Evolutionary conservation across 2,888 invertebrate species (phyloP).

Genomic region (Acronicta leporina): DNA sequence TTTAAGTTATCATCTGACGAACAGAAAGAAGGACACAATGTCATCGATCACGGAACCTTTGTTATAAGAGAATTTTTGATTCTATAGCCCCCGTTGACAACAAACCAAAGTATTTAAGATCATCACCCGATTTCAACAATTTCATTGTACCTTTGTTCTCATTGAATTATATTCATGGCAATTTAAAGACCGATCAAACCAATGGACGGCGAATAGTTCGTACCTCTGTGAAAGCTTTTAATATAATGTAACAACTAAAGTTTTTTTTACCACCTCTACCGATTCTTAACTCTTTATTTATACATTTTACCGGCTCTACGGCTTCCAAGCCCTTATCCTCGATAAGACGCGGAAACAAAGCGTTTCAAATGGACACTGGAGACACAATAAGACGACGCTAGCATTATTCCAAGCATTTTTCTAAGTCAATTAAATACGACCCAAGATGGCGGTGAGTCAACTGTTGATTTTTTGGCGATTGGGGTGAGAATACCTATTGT

Average conservation of each 20-base stretch:
- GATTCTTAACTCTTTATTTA: slow-evolving; percentile 10
- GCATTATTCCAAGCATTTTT: slow-evolving; percentile 72
- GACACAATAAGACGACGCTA: slow-evolving; percentile 66
- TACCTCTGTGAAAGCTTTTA: no score
- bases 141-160: no score
- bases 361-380: slow-evolving; percentile 62
- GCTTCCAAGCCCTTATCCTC: slow-evolving; percentile 18
- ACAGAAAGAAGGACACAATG: no score
- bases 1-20: no score
- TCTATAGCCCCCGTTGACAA: no score
- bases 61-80: no score
- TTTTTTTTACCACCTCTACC: slow-evolving; percentile 16
- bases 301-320: slow-evolving; percentile 36
- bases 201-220: no score
- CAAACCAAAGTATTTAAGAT: no score
- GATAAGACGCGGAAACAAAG: slow-evolving; percentile 74
- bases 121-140: no score
- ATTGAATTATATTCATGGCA: no score
- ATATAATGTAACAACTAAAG: neutral
- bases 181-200: no score
- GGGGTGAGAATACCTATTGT: slow-evolving; percentile 38
- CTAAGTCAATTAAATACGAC: slow-evolving; percentile 82
- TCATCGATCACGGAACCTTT: no score
- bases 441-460: slow-evolving; percentile 67
- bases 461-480: slow-evolving; percentile 47